These are phyloP conservation scores for Melanotaenia maccullochi DNA, from an alignment of 2,797 vertebrate species.

Conservation along the genomic window DNA sequence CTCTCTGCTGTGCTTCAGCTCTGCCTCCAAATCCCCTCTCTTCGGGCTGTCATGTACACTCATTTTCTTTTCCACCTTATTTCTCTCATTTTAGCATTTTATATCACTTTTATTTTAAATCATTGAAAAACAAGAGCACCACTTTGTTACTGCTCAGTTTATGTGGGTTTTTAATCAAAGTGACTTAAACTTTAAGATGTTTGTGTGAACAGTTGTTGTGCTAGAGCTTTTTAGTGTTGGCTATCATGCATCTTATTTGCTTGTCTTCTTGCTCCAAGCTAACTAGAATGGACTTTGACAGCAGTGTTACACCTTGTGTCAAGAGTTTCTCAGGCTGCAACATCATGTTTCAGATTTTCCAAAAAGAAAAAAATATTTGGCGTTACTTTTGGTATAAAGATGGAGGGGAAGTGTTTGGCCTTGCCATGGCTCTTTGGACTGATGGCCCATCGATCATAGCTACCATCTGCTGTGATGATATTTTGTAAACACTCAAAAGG, in stretches of 20 bases:
- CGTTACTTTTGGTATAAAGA: no score
- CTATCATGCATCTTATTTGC: not conserved
- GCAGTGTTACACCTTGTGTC: not conserved
- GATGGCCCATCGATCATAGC: not conserved
- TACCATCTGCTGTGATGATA: no score
- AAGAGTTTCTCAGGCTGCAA: no score
- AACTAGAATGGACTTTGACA: not conserved
- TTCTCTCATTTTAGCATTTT: not conserved
- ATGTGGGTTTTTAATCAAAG: no score
- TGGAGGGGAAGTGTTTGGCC: not conserved
- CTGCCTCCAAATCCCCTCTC: not conserved
- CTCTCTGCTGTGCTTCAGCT: conserved; percentile 3
- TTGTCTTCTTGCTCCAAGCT: not conserved
- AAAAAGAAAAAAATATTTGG: no score
- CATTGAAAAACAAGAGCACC: no score
- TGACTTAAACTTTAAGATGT: no score
- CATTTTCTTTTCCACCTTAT: no score
- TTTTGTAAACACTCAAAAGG: not conserved
- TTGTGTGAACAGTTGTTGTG: no score
- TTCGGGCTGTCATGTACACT: no score
- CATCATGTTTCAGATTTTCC: no score
- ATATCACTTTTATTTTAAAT: not conserved
- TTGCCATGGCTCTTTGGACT: not conserved
- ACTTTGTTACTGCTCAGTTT: no score
- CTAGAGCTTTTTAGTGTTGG: not conserved